phyloP scores from a whole-genome alignment of 2,888 invertebrate species.

The Criorhina ranunculi region DNA sequence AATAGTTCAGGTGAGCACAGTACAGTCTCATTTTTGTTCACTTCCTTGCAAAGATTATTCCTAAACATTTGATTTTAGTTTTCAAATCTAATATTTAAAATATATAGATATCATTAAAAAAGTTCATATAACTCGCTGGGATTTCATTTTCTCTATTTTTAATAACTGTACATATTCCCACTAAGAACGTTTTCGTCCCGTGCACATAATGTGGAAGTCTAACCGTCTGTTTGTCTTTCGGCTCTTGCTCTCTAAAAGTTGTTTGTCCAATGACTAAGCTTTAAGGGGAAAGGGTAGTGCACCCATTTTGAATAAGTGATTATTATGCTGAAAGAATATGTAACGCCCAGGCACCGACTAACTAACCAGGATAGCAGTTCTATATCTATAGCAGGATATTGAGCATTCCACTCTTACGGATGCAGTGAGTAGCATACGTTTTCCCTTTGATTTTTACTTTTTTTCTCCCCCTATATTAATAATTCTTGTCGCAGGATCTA shows the following conservation, averaged over 20 bases:
- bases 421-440: conserved; percentile 31
- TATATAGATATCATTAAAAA: conserved; percentile 37
- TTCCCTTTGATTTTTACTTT: conserved; percentile 37
- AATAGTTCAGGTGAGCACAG: neutral
- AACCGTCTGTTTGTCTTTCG: conserved; percentile 67
- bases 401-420: conserved; percentile 29
- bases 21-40: neutral
- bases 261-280: conserved; percentile 57
- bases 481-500: conserved; percentile 38
- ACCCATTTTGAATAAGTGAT: conserved; percentile 69
- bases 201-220: conserved; percentile 55
- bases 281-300: conserved; percentile 40
- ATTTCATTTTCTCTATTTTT: conserved; percentile 61
- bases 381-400: conserved; percentile 39
- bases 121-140: conserved; percentile 41
- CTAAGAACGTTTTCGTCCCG: conserved; percentile 26
- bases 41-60: conserved; percentile 11
- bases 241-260: conserved; percentile 64
- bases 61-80: conserved; percentile 43
- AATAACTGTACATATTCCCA: conserved; percentile 54
- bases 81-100: conserved; percentile 43
- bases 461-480: conserved; percentile 26
- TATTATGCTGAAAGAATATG: conserved; percentile 60
- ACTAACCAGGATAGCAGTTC: conserved; percentile 25
- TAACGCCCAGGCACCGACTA: conserved; percentile 44